Percentiles rank a stretch among this genome's conserved stretches.
Evolutionary conservation across 1,140 invertebrate species (phyloP).

Genomic region (Tetramorium alpestre): DNA sequence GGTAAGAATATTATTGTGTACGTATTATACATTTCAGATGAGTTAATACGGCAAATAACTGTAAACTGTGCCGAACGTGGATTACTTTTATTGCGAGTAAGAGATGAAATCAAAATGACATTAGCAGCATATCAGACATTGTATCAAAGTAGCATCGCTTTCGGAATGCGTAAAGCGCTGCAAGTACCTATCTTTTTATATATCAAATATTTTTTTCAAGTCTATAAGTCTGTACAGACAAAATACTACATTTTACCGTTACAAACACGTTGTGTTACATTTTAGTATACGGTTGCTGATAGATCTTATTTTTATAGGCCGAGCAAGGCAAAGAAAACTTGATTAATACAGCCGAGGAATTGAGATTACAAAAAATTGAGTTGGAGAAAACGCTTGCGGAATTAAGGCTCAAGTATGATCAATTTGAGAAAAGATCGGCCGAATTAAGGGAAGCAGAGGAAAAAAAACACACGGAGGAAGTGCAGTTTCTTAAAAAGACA

Average conservation of each 20-base stretch:
- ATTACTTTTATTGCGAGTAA: conserved; percentile 94
- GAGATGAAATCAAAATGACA: conserved; percentile 98
- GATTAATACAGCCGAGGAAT: conserved; percentile 85
- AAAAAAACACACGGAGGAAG: conserved; percentile 96
- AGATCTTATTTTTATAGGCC: conserved; percentile 78
- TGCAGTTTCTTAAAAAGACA: conserved; percentile 96
- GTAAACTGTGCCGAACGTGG: conserved; percentile 99
- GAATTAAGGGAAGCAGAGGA: conserved; percentile 95
- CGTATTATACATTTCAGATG: conserved; percentile 87
- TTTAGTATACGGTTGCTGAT: background rate
- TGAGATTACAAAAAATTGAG: conserved; percentile 90
- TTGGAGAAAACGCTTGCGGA: conserved; percentile 93
- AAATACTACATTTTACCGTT: background rate
- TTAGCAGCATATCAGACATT: conserved; percentile 97
- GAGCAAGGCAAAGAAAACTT: conserved; percentile 91
- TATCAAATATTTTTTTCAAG: background rate
- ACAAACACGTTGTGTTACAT: background rate
- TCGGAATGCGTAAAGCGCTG: conserved; percentile 98
- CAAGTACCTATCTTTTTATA: conserved; percentile 86
- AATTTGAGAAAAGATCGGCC: conserved; percentile 93
- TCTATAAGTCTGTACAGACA: background rate
- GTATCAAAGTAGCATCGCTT: conserved; percentile 98
- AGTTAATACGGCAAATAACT: conserved; percentile 97
- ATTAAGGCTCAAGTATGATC: conserved; percentile 93
- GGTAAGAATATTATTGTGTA: background rate